Conservation (phyloP, 2,888 invertebrate genomes). For the Drosophila pegasa region DNA sequence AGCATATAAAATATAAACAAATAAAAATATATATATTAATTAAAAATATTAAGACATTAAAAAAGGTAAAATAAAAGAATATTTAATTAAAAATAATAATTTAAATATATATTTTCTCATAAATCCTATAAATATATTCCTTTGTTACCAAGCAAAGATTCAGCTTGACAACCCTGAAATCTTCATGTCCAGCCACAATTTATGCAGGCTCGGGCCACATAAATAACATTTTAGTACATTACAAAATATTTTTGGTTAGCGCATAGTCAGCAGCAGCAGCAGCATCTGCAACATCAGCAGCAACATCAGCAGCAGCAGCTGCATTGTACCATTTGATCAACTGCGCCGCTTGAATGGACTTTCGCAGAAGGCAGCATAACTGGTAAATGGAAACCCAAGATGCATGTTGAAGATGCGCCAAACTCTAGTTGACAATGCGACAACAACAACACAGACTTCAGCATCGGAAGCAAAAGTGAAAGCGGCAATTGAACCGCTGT, state of each 20-base stretch:
- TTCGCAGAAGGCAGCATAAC: conserved; percentile 50
- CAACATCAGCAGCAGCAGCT: neutral
- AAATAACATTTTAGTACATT: conserved; percentile 43
- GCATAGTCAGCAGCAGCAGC: conserved; percentile 39
- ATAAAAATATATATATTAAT: neutral
- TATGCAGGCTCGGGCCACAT: conserved; percentile 29
- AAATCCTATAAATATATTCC: too few relatives aligned
- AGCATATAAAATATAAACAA: neutral
- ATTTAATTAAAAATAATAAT: too few relatives aligned
- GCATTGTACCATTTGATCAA: conserved; percentile 25
- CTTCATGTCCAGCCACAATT: conserved; percentile 17
- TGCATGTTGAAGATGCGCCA: conserved; percentile 55
- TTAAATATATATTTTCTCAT: too few relatives aligned
- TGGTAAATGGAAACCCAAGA: conserved; percentile 45
- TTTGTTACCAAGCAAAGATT: too few relatives aligned
- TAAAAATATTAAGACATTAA: too few relatives aligned
- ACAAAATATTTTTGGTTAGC: conserved; percentile 38
- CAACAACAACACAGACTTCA: conserved; percentile 1
- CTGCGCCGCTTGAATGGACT: conserved; percentile 40
- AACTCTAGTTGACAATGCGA: conserved; percentile 37
- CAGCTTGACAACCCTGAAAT: conserved; percentile 9
- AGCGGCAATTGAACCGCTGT: conserved; percentile 43
- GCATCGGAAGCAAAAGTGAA: conserved; percentile 59
- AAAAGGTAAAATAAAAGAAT: too few relatives aligned
- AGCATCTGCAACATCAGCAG: neutral